phyloP scores from a whole-genome alignment of 2,797 vertebrate genomes.

The Chanos chanos region DNA sequence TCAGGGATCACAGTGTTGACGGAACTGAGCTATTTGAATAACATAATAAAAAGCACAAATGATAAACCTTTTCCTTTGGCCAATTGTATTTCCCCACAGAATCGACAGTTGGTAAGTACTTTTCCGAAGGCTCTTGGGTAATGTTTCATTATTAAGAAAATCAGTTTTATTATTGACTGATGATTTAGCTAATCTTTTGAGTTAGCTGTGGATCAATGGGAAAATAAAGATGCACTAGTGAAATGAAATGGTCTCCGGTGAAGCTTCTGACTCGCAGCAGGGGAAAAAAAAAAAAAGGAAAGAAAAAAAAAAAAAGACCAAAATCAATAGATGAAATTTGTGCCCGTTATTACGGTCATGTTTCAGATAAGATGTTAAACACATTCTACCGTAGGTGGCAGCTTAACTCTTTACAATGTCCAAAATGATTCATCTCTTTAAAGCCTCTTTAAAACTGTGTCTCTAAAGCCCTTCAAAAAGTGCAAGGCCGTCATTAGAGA shows the following conservation, averaged over 20 bases:
- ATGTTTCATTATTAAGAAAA: slow-evolving; percentile 34
- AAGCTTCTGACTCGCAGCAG: slow-evolving; percentile 40
- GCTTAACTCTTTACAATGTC: slow-evolving; percentile 52
- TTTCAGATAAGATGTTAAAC: slow-evolving; percentile 56
- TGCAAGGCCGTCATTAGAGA: slow-evolving; percentile 54
- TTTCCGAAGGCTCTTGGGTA: neutral
- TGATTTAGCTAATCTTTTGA: slow-evolving; percentile 48
- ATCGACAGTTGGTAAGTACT: too few species aligned
- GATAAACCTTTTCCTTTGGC: too few species aligned
- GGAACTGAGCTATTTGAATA: too few species aligned
- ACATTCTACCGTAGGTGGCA: slow-evolving; percentile 51
- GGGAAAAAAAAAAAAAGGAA: slow-evolving; percentile 39
- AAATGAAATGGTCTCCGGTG: neutral
- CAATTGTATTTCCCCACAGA: too few species aligned
- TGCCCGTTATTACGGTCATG: slow-evolving; percentile 52
- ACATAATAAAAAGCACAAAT: too few species aligned
- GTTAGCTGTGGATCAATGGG: slow-evolving; percentile 42
- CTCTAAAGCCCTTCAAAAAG: slow-evolving; percentile 55
- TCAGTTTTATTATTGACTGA: slow-evolving; percentile 46
- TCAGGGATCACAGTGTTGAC: too few species aligned
- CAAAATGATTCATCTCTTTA: slow-evolving; percentile 59
- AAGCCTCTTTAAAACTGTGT: slow-evolving; percentile 53
- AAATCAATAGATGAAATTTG: slow-evolving; percentile 64
- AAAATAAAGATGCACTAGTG: slow-evolving; percentile 30
- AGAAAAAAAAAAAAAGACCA: slow-evolving; percentile 29